Evolutionary conservation across 2,888 invertebrate species (phyloP), one percentile per base, ranked within the genome.

Genomic region (Spatulosminthurus flaviceps): DNA sequence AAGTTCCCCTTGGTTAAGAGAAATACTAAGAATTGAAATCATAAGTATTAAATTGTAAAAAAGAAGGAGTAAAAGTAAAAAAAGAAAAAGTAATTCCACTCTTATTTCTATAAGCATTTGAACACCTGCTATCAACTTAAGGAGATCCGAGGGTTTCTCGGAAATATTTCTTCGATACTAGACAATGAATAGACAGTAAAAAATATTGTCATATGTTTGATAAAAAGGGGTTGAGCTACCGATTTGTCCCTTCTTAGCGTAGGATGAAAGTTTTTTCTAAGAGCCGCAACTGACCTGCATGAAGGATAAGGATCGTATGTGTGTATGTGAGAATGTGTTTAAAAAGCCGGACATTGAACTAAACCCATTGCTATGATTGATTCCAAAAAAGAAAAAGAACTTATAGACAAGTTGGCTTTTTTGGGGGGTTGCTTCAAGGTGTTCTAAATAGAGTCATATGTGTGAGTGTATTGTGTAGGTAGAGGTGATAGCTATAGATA

Each of bases 301-400:
- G 26, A 51, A 42, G 13, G 19, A 26, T 28, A 11, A 67, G 28
- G 9, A 67, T 28, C 28, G n/a, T n/a, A n/a, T 42, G 70, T 24
- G 26, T 4, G 28, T 26, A 67, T 7, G 51, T 16, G 51, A 51
- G 19, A 51, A 9, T 51, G 41, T 71, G n/a, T n/a, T n/a, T 19
- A n/a, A 21, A 29, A 71, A 41, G 41, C 41, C 43, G 73, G 73
- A 51, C 73, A 73, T 61, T 73, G 73, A 73, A 73, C 73, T 73
- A 73, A 34, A 34, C 34, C n/a, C 26, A 60, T 60, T 60, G 11
- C 64, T 21, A 19, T 73, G n/a, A 28, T 51, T 72, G 43, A 51
- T 72, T 73, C 24, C 22, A 9, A 1, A 9, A 64, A 2, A 9
- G 4, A n/a, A 13, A 13, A 22, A 24, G 11, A 64, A 60, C 19